phyloP scores from a whole-genome alignment of 2,797 vertebrate genomes.

The Rhinichthys osculus region DNA sequence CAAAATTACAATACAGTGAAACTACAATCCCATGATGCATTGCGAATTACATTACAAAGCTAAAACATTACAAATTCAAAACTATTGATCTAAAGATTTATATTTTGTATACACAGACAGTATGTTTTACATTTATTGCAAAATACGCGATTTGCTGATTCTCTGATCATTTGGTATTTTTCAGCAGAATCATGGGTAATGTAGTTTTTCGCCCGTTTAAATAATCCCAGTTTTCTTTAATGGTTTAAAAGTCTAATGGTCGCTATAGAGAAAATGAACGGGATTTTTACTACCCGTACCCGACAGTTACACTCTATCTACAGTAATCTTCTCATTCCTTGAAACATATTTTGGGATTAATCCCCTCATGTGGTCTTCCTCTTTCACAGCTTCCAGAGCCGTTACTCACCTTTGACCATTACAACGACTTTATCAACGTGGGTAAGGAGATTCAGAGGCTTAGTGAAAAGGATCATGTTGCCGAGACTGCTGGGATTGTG shows the following conservation, averaged over 20 bases:
- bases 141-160: background rate
- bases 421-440: slow-evolving; percentile 81
- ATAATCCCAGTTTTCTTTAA: background rate
- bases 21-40: background rate
- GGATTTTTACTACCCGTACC: too few relatives aligned
- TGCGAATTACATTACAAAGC: background rate
- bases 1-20: background rate
- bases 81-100: background rate
- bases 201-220: background rate
- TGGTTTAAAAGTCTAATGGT: background rate
- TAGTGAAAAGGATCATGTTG: slow-evolving; percentile 66
- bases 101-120: background rate
- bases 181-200: background rate
- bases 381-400: slow-evolving; percentile 86
- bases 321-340: background rate
- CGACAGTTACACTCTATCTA: background rate
- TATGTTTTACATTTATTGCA: background rate
- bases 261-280: too few relatives aligned
- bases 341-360: background rate
- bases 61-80: background rate
- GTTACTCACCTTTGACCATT: slow-evolving; percentile 85
- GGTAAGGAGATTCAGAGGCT: slow-evolving; percentile 83
- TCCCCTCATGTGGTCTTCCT: background rate
- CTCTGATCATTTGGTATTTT: background rate
- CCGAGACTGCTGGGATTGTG: slow-evolving; percentile 65